Evolutionary conservation across 2,113 vertebrate genomes (phyloP).

Genomic region (Lates calcarifer): DNA sequence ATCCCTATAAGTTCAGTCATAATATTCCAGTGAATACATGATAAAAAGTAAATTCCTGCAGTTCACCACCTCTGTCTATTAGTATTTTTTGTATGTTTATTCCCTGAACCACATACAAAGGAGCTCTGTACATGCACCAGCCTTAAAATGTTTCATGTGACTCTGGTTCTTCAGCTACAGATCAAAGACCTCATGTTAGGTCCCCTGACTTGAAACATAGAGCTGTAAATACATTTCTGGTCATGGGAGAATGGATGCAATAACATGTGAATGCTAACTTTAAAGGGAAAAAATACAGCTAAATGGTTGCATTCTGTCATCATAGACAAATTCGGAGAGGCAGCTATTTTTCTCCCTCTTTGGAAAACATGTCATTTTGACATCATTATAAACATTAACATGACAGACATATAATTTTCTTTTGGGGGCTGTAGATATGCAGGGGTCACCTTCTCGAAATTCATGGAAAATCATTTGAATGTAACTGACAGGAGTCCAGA

Average conservation of each 20-base stretch:
- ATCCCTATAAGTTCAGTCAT: neutral
- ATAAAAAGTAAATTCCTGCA: neutral
- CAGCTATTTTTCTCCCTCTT: neutral
- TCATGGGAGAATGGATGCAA: neutral
- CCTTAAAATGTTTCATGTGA: slow-evolving; percentile 29
- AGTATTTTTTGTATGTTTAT: neutral
- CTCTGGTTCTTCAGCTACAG: neutral
- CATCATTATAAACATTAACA: neutral
- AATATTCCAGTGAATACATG: neutral
- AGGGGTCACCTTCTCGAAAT: slow-evolving; percentile 4
- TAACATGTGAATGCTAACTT: slow-evolving; percentile 1
- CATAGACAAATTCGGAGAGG: neutral
- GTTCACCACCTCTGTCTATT: neutral
- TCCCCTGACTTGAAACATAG: slow-evolving; percentile 5
- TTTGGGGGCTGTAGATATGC: neutral
- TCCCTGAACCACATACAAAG: slow-evolving; percentile 4
- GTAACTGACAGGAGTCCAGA: neutral
- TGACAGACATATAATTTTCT: neutral
- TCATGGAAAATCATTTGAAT: neutral
- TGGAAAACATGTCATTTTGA: neutral
- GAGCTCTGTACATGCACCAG: neutral
- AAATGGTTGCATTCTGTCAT: neutral
- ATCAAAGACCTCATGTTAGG: slow-evolving; percentile 17
- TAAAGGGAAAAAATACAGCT: neutral
- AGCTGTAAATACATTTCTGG: neutral